Base-by-base conservation (phyloP, 2,113 vertebrate genomes). In the Myrmophylax atrothorax region DNA sequence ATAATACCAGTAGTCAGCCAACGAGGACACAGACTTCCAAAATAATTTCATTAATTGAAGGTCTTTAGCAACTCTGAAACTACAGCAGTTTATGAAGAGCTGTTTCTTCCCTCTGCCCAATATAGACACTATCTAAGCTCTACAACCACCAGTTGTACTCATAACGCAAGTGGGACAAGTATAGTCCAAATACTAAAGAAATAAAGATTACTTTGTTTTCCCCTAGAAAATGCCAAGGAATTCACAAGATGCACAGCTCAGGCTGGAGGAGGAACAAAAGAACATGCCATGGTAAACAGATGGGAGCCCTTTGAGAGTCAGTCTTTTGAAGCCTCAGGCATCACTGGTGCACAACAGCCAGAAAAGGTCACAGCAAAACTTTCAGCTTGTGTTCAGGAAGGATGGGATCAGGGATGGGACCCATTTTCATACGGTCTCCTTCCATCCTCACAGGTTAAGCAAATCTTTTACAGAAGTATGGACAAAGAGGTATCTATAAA, bases 261-360 rank as follows among this genome's bases (percentile, higher is more conserved):
- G 22, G 37, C 12, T 24, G 8, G 20, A 72, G 25, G 16, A 86
- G 3, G 24, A 69, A 37, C 8, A 37, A 38, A 63, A 62, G 24
- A 81, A 44, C 19, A 62, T 38, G 20, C 18, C 18, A 14, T 3
- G 38, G 42, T 10, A 44, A 89, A 47, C 10, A 73, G 26, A 35
- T 10, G 23, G 20, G 12, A 46, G 4, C 10, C 12, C 26, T 13
- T 8, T 19, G 33, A 77, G 14, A 62, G 17, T 19, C 9, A n/a
- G 2, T 49, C 5, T 60, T 77, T 24, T 37, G n/a, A 38, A 56
- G 33, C 6, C 4, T 4, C 0, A 1, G 20, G 38, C 25, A 69
- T 17, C 1, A 14, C 55, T n/a, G 18, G 9, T 23, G 25, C 42
- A 26, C 1, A 0, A 66, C 22, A 29, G 33, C 11, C 67, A 73